Conservation (phyloP, 2,113 vertebrate species). For the Oreochromis niloticus region DNA sequence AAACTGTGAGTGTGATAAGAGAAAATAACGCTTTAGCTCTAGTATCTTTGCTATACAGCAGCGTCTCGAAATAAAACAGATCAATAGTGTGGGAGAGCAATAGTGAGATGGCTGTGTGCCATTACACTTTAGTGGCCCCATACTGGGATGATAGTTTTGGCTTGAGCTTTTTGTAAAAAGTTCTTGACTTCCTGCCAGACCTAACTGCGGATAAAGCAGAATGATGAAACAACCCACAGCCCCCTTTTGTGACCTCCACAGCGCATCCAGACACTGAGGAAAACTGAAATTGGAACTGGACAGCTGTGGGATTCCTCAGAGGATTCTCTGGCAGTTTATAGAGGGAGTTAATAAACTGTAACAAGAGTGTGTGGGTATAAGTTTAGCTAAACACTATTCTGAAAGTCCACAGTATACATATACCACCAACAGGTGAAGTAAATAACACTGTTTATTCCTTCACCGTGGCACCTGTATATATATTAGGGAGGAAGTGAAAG, state of each 20-base stretch:
- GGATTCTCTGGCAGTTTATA: background rate
- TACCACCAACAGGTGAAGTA: background rate
- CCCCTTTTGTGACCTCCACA: background rate
- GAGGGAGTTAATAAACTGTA: background rate
- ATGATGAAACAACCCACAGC: background rate
- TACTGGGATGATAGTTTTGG: constrained; percentile 17
- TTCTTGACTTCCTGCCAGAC: background rate
- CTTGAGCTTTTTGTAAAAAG: background rate
- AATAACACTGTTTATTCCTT: background rate
- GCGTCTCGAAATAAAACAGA: constrained; percentile 27
- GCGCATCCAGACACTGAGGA: background rate
- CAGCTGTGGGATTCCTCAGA: background rate
- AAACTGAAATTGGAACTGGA: background rate
- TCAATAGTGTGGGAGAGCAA: constrained; percentile 18
- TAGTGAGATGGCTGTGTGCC: constrained; percentile 23
- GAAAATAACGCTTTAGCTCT: background rate
- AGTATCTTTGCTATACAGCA: background rate
- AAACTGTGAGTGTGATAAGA: background rate
- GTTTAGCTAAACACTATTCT: background rate
- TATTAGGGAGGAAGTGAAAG: background rate
- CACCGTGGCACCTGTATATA: background rate
- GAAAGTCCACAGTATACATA: background rate
- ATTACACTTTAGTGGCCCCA: constrained; percentile 34
- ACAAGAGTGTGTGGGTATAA: background rate
- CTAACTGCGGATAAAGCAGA: background rate